Evolutionary conservation across 2,797 vertebrate genomes (phyloP), one percentile per base, ranked within the genome.

Genomic region (Typhlichthys subterraneus): DNA sequence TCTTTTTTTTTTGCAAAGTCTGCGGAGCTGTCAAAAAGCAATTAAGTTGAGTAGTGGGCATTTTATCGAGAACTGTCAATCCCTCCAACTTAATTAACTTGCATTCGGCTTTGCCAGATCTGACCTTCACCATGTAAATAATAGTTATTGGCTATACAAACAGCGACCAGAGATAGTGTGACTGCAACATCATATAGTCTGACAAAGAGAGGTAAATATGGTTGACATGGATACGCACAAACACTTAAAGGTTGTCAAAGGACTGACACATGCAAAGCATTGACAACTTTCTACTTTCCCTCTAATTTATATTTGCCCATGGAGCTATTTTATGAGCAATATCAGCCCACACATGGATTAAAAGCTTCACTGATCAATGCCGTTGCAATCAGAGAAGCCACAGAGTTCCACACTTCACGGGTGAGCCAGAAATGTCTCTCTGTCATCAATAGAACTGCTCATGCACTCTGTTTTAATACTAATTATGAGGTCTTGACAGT

Each of bases 61-160:
- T 87, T 91, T 90, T 87, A 90, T 90, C 81, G 79, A 88, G 87
- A 90, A 86, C 86, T 91, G 91, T 89, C 89, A 88, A 88, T 88
- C 77, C 80, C 71, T 69, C 59, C 46, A 47, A 83, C 84, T 89
- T 91, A 90, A 92, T 92, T 92, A 89, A 87, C 89, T 89, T 86
- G 75, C 69, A 70, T 75, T 81, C 53, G 19, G 77, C 48, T 62
- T 64, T 70, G 72, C 67, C 70, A 85, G 75, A 87, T 88, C 80
- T 91, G 90, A 91, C 91, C 92, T 92, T 91, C 85, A 81, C 71
- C 72, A 69, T 88, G 79, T 89, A 89, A 92, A 92, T 89, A 90
- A 82, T 77, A 75, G 75, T 70, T 63, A 50, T 29, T 53, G 72
- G 66, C 38, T 65, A 63, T 67, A 72, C 66, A 77, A 81, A 85